These are phyloP conservation scores for Hydropotes inermis DNA, from an alignment of 2,113 vertebrate genomes.

Conservation along the genomic window DNA sequence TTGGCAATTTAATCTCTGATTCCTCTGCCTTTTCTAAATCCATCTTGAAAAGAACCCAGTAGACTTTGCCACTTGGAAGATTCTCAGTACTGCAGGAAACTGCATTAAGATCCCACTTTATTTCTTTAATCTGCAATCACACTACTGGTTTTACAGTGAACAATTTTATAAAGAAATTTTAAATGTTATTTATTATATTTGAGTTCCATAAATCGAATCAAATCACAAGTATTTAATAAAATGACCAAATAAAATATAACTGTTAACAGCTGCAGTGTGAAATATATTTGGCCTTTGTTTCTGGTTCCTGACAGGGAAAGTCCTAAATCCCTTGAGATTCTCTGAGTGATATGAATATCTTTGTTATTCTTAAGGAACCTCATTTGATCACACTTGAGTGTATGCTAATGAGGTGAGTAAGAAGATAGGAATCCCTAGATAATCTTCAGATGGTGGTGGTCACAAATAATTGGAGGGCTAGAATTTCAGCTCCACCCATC, in stretches of 20 bases:
- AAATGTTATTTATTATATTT: not conserved
- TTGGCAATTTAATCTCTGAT: not conserved
- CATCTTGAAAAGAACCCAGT: not conserved
- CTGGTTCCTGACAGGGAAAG: not conserved
- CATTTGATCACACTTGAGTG: not conserved
- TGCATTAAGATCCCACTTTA: not conserved
- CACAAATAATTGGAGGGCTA: not conserved
- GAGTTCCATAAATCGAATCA: not conserved
- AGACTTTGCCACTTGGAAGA: not conserved
- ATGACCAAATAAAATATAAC: not conserved
- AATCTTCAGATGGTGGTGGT: not conserved
- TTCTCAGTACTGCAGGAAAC: not conserved
- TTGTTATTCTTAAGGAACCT: not conserved
- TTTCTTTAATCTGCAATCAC: not conserved
- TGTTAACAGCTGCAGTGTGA: not conserved
- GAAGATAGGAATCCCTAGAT: not conserved
- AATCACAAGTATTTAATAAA: not conserved
- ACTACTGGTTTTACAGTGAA: not conserved
- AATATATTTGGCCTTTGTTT: not conserved
- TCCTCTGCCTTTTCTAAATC: not conserved
- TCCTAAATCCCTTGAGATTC: not conserved
- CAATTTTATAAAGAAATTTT: not conserved
- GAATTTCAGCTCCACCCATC: not conserved
- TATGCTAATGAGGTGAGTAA: not conserved
- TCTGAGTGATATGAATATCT: not conserved